Evolutionary conservation across 2,888 invertebrate species (phyloP).

Genomic region (Nebria brevicollis): DNA sequence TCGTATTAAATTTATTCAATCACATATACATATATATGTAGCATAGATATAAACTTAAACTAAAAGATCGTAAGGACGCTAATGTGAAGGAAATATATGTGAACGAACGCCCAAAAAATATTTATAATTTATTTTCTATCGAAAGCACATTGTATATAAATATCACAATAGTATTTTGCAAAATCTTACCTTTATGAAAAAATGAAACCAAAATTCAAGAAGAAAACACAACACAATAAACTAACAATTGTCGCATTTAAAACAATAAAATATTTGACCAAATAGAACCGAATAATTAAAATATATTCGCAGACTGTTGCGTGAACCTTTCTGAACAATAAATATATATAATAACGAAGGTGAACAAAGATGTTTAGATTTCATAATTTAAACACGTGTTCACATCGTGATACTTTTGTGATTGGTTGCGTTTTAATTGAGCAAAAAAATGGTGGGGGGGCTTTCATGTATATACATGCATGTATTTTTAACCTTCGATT

Average conservation of each 20-base stretch:
- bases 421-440: slow-evolving; percentile 21
- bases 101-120: too few relatives aligned
- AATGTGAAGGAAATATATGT: too few relatives aligned
- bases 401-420: slow-evolving; percentile 27
- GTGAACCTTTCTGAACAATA: neutral
- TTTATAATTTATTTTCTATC: too few relatives aligned
- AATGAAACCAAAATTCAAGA: neutral
- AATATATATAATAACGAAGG: slow-evolving; percentile 15
- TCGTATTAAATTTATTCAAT: too few relatives aligned
- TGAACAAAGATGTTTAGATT: slow-evolving; percentile 42
- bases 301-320: neutral
- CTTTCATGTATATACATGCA: neutral
- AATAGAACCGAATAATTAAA: slow-evolving; percentile 1
- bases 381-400: slow-evolving; percentile 34
- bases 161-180: too few relatives aligned
- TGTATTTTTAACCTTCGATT: neutral
- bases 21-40: too few relatives aligned
- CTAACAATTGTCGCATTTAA: neutral
- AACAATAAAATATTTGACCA: neutral
- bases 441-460: neutral
- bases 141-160: too few relatives aligned
- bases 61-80: too few relatives aligned
- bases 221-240: neutral
- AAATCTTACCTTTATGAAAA: neutral
- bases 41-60: too few relatives aligned